phyloP scores from a whole-genome alignment of 1,140 invertebrate genomes.

The Rhyzopertha dominica region DNA sequence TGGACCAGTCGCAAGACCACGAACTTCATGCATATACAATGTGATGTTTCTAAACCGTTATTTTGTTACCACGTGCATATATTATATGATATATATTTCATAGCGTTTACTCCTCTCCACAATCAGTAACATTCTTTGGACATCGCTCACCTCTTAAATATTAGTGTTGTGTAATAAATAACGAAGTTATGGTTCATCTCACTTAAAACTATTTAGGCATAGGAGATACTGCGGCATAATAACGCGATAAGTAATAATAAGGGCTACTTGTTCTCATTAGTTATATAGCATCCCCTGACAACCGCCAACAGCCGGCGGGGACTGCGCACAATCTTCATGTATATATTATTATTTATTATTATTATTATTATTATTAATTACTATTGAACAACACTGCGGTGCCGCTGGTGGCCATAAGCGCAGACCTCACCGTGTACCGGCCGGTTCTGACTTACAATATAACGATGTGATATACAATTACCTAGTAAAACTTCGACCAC shows the following conservation, averaged over 20 bases:
- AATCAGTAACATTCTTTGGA: conserved; percentile 21
- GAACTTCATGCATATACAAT: conserved; percentile 13
- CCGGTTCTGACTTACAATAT: conserved; percentile 31
- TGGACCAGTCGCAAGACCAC: conserved; percentile 20
- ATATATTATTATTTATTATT: too few species aligned
- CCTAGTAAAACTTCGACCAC: conserved; percentile 31
- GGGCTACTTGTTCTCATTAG: conserved; percentile 26
- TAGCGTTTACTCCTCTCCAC: conserved; percentile 15
- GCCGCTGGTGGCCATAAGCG: too few species aligned
- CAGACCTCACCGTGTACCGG: too few species aligned
- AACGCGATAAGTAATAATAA: conserved; percentile 19
- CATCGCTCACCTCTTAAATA: conserved; percentile 29
- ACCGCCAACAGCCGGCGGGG: conserved; percentile 11
- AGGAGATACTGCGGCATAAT: conserved; percentile 18
- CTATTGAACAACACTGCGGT: too few species aligned
- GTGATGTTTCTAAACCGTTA: conserved; percentile 25
- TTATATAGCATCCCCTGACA: conserved; percentile 18
- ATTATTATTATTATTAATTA: too few species aligned
- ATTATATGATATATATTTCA: too few species aligned
- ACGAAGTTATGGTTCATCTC: conserved; percentile 27
- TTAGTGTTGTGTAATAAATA: conserved; percentile 29
- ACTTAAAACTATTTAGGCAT: conserved; percentile 19
- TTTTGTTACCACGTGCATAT: conserved; percentile 26
- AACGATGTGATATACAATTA: conserved; percentile 33
- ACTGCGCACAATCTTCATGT: too few species aligned